Conservation (phyloP, 2,113 vertebrate species). For the Strix aluco region DNA sequence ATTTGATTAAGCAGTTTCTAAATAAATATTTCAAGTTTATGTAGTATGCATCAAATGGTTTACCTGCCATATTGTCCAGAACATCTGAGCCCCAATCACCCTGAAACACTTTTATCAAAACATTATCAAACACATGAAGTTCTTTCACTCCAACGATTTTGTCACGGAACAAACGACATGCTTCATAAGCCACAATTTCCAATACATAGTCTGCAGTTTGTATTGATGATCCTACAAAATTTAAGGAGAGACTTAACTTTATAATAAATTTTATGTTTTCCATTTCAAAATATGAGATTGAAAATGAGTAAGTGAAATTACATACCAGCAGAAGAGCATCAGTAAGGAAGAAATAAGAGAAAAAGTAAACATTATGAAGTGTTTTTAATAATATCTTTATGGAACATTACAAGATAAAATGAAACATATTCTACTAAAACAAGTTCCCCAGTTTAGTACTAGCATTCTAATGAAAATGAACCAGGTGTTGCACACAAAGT, state of each 20-base stretch:
- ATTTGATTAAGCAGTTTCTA: background rate
- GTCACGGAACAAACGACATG: constrained; percentile 90
- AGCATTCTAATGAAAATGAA: background rate
- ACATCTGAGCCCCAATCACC: constrained; percentile 91
- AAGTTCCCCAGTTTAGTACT: background rate
- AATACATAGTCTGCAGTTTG: constrained; percentile 85
- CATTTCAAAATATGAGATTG: background rate
- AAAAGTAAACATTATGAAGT: constrained; percentile 25
- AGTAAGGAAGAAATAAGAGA: constrained; percentile 10
- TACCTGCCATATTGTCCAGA: constrained; percentile 90
- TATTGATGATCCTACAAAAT: constrained; percentile 77
- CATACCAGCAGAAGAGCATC: constrained; percentile 48
- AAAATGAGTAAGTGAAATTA: constrained; percentile 31
- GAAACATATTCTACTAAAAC: background rate
- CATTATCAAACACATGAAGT: constrained; percentile 86
- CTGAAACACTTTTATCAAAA: constrained; percentile 87
- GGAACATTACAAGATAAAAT: background rate
- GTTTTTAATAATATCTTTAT: background rate
- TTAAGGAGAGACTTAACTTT: background rate
- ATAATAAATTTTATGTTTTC: background rate
- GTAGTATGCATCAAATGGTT: background rate
- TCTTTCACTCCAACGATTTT: constrained; percentile 88
- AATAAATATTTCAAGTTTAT: background rate
- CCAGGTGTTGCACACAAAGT: background rate
- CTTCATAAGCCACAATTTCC: constrained; percentile 92